These are phyloP conservation scores for Bubo blakistoni DNA, from an alignment of 2,113 vertebrate genomes.

Conservation along the genomic window DNA sequence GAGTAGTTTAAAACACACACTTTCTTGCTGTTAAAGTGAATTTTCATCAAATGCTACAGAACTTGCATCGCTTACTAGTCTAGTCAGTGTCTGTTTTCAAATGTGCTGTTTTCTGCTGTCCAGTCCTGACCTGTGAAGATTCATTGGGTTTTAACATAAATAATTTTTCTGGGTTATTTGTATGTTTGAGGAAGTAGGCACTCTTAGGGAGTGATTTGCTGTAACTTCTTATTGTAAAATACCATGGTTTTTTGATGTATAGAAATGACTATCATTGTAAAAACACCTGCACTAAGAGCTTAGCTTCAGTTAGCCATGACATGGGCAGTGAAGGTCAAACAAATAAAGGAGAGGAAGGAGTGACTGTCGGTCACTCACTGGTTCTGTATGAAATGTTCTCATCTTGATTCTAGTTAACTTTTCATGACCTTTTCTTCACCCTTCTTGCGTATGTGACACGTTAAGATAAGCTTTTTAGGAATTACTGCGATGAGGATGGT, in stretches of 20 bases:
- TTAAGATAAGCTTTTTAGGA: conserved; percentile 17
- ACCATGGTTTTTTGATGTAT: not conserved
- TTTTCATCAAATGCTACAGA: not conserved
- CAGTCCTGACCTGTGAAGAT: not conserved
- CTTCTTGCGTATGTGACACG: not conserved
- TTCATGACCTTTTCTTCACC: not conserved
- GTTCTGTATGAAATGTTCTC: not conserved
- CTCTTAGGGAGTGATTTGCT: not conserved
- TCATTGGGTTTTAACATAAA: not conserved
- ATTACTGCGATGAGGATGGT: not conserved
- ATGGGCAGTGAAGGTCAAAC: not conserved
- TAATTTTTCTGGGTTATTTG: not conserved
- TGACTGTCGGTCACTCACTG: not conserved
- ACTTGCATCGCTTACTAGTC: not conserved
- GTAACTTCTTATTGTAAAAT: not conserved
- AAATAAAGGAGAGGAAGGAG: conserved; percentile 2
- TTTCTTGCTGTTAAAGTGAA: not conserved
- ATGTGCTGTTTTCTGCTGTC: not conserved
- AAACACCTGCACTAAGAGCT: not conserved
- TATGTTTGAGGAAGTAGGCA: not conserved
- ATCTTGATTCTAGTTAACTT: not conserved
- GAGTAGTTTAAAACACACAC: not conserved
- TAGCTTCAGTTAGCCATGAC: not conserved
- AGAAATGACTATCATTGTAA: not conserved
- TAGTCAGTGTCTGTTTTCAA: not conserved